Percentiles rank a stretch among this genome's conserved stretches.
These are phyloP conservation scores for Cephus pulcher DNA, from an alignment of 2,888 invertebrate genomes.

Conservation along the genomic window DNA sequence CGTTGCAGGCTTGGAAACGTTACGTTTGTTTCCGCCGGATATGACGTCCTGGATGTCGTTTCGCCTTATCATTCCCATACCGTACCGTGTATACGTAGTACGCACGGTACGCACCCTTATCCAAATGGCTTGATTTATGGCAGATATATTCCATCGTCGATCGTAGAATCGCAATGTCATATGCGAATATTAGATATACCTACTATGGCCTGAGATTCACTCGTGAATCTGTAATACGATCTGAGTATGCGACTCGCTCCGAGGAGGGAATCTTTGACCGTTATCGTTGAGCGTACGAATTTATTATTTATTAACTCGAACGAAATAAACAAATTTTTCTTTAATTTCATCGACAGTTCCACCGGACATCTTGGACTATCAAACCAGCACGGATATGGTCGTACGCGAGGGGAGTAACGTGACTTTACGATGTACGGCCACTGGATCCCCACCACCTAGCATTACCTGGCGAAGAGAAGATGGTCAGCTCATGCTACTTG, in stretches of 20 bases:
- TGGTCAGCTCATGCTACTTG: constrained; percentile 78
- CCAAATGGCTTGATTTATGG: constrained; percentile 41
- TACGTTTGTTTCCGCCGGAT: constrained; percentile 43
- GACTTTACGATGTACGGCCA: constrained; percentile 87
- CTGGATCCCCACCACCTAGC: constrained; percentile 80
- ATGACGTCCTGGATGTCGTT: constrained; percentile 45
- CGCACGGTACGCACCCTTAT: constrained; percentile 5
- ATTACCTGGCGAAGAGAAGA: constrained; percentile 91
- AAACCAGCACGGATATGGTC: constrained; percentile 87
- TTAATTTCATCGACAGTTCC: constrained; percentile 72
- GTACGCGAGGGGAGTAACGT: constrained; percentile 89
- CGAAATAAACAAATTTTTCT: constrained; percentile 7
- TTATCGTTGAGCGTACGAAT: not conserved
- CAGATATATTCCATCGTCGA: constrained; percentile 22
- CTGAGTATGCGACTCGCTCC: not conserved
- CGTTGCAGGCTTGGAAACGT: constrained; percentile 16
- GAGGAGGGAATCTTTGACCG: not conserved
- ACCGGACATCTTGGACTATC: constrained; percentile 86
- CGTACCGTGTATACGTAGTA: not conserved
- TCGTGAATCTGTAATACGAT: not conserved
- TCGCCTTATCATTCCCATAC: constrained; percentile 44
- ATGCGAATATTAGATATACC: not conserved
- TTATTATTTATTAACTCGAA: not conserved
- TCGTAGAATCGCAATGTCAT: not conserved
- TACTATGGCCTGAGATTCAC: not conserved